These are phyloP conservation scores for Pteromalus puparum DNA, from an alignment of 1,140 invertebrate genomes.

Conservation along the genomic window DNA sequence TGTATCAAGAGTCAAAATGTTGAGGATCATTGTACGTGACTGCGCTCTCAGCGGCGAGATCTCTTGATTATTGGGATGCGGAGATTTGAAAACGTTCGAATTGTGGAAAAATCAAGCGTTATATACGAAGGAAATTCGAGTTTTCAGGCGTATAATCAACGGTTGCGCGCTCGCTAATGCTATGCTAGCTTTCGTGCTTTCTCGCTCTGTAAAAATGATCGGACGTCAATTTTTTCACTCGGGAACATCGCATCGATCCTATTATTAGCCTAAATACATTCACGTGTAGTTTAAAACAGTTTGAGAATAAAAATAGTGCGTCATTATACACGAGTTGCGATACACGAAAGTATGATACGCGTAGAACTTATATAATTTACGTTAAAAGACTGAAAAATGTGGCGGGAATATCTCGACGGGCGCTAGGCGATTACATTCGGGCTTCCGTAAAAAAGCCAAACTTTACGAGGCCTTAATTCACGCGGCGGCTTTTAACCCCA, in stretches of 20 bases:
- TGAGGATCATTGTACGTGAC: conserved; percentile 21
- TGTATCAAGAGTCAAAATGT: conserved; percentile 37
- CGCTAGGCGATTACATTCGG: background rate
- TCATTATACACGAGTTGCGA: background rate
- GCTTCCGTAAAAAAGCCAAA: background rate
- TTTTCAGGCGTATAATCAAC: background rate
- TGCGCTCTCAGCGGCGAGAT: background rate
- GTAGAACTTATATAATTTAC: background rate
- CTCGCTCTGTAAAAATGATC: no score
- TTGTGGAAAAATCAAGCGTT: conserved; percentile 6
- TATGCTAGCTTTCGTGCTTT: background rate
- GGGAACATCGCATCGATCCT: background rate
- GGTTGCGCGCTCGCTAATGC: no score
- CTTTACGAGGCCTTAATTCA: conserved; percentile 17
- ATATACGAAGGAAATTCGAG: background rate
- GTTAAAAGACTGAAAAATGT: background rate
- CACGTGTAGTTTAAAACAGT: background rate
- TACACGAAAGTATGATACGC: background rate
- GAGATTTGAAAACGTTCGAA: background rate
- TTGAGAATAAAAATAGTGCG: background rate
- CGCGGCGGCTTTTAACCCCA: background rate
- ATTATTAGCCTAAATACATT: background rate
- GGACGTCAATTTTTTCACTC: no score
- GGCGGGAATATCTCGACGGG: background rate
- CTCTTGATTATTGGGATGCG: conserved; percentile 13